These are phyloP conservation scores for Mimumesa dahlbomi DNA, from an alignment of 2,888 invertebrate genomes.

Conservation along the genomic window DNA sequence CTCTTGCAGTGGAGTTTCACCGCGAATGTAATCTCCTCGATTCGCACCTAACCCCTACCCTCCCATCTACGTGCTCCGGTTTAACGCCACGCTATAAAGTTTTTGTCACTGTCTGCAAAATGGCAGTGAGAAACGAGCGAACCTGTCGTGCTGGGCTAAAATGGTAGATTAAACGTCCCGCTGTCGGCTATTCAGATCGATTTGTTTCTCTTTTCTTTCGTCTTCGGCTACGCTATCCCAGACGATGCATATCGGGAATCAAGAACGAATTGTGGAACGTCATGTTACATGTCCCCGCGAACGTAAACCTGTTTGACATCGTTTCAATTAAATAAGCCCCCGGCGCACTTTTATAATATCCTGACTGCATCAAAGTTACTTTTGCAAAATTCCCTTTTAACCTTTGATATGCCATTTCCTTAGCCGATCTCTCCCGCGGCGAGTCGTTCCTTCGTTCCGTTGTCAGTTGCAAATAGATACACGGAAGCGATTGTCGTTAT, in stretches of 20 bases:
- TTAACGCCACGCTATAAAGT: slow-evolving; percentile 59
- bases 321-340: background rate
- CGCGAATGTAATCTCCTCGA: slow-evolving; percentile 55
- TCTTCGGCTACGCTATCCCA: slow-evolving; percentile 19
- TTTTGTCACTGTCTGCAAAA: slow-evolving; percentile 64
- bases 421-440: no score
- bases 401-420: no score
- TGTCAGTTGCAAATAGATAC: no score
- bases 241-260: slow-evolving; percentile 39
- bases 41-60: slow-evolving; percentile 35
- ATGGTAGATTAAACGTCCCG: slow-evolving; percentile 63
- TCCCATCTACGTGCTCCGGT: slow-evolving; percentile 57
- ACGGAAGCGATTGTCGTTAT: no score
- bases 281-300: background rate
- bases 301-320: background rate
- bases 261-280: slow-evolving; percentile 42
- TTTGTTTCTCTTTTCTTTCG: slow-evolving; percentile 49
- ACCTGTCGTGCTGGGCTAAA: slow-evolving; percentile 56
- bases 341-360: no score
- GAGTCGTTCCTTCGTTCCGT: no score
- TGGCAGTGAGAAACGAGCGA: slow-evolving; percentile 63
- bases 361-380: no score
- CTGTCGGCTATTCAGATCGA: slow-evolving; percentile 55
- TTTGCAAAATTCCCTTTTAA: no score
- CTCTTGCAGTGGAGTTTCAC: slow-evolving; percentile 36